Percentiles rank a stretch among this genome's conserved stretches.
Evolutionary conservation across 2,113 vertebrate species (phyloP).

Genomic region (Mobula birostris): DNA sequence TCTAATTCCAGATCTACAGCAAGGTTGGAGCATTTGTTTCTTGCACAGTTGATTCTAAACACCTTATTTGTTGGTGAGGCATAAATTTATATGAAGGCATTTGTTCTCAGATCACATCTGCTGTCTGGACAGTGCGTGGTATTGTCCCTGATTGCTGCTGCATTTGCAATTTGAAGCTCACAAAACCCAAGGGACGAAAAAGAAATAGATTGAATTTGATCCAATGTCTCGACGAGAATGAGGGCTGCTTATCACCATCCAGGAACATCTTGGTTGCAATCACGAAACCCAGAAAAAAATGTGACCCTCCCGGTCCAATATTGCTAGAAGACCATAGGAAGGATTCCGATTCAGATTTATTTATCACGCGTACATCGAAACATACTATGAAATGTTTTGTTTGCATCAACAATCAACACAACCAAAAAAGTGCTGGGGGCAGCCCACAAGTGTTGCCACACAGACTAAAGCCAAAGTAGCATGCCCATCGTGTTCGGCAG

Average conservation of each 20-base stretch:
- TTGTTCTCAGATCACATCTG: neutral
- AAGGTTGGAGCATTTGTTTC: neutral
- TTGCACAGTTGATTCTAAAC: neutral
- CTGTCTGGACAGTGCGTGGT: neutral
- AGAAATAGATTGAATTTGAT: neutral
- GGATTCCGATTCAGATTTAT: no score
- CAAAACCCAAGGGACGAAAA: neutral
- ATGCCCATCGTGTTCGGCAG: no score
- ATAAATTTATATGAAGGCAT: neutral
- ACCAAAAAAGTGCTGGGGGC: no score
- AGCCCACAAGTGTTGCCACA: no score
- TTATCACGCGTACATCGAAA: no score
- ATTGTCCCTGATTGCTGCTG: neutral
- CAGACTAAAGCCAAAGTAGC: no score
- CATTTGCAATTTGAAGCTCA: neutral
- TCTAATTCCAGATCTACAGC: neutral
- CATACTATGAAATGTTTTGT: no score
- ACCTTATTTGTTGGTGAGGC: neutral
- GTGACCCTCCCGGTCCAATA: neutral
- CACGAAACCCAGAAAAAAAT: neutral
- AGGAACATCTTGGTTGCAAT: no score
- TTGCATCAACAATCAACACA: no score
- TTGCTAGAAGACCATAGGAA: no score
- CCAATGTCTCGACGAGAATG: neutral
- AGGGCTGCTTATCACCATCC: neutral